Evolutionary conservation across 2,113 vertebrate species (phyloP).

Genomic region (Cryptomyrus ogoouensis): DNA sequence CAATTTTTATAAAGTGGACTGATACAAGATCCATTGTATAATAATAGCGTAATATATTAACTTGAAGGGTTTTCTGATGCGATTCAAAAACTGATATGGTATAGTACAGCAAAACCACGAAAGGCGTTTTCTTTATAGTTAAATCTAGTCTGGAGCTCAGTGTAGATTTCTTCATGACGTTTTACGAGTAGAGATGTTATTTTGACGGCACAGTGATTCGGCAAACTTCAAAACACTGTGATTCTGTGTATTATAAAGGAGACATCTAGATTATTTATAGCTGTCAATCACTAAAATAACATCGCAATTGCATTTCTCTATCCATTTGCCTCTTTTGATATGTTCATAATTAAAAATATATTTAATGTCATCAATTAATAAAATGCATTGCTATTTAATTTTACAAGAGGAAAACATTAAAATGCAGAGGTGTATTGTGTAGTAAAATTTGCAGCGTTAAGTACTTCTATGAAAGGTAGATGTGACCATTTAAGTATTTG

Average conservation of each 20-base stretch:
- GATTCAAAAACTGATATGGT: neutral
- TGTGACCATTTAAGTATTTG: neutral
- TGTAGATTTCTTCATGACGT: neutral
- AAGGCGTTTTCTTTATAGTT: neutral
- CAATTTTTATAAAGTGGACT: constrained; percentile 32
- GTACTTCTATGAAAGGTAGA: neutral
- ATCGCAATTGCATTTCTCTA: neutral
- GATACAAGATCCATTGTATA: constrained; percentile 17
- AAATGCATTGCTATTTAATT: neutral
- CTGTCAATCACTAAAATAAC: neutral
- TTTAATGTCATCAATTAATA: neutral
- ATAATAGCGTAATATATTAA: constrained; percentile 13
- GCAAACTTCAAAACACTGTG: neutral
- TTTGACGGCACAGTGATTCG: neutral
- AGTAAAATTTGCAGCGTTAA: neutral
- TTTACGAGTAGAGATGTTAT: neutral
- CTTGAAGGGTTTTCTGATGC: neutral
- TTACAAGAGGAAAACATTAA: neutral
- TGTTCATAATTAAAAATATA: neutral
- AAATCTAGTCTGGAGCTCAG: neutral
- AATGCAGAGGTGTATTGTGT: neutral
- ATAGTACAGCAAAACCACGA: neutral
- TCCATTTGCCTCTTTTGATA: neutral
- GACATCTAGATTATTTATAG: neutral
- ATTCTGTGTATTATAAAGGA: neutral